Evolutionary conservation across 2,797 vertebrate species (phyloP).

Genomic region (Labroides dimidiatus): DNA sequence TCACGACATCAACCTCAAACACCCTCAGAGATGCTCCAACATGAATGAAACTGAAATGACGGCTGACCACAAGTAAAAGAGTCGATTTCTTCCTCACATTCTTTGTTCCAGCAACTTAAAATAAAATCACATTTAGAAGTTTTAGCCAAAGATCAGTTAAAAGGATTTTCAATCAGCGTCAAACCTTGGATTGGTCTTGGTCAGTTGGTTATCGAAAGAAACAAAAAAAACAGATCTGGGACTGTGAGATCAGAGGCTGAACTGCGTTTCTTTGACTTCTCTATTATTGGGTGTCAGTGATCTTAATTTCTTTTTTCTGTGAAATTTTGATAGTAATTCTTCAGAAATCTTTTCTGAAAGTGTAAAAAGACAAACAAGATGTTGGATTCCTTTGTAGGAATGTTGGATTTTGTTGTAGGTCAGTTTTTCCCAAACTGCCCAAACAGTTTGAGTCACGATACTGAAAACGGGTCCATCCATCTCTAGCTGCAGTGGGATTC

Average conservation of each 20-base stretch:
- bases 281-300: background rate
- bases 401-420: too few relatives aligned
- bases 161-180: too few relatives aligned
- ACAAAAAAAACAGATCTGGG: background rate
- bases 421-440: too few relatives aligned
- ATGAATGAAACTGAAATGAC: slow-evolving; percentile 4
- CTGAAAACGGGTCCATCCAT: too few relatives aligned
- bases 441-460: too few relatives aligned
- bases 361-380: too few relatives aligned
- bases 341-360: too few relatives aligned
- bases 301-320: too few relatives aligned
- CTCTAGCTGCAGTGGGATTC: too few relatives aligned
- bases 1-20: slow-evolving; percentile 29
- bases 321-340: too few relatives aligned
- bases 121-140: background rate
- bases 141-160: too few relatives aligned
- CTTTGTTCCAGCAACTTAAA: background rate
- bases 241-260: background rate
- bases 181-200: background rate
- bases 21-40: slow-evolving; percentile 20
- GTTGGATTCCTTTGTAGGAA: too few relatives aligned
- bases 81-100: background rate
- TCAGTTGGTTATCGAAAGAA: background rate
- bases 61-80: background rate
- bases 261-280: background rate